Percentiles rank a stretch among this genome's conserved stretches.
phyloP scores from a whole-genome alignment of 2,113 vertebrate species.

The Leucopternis melanops region DNA sequence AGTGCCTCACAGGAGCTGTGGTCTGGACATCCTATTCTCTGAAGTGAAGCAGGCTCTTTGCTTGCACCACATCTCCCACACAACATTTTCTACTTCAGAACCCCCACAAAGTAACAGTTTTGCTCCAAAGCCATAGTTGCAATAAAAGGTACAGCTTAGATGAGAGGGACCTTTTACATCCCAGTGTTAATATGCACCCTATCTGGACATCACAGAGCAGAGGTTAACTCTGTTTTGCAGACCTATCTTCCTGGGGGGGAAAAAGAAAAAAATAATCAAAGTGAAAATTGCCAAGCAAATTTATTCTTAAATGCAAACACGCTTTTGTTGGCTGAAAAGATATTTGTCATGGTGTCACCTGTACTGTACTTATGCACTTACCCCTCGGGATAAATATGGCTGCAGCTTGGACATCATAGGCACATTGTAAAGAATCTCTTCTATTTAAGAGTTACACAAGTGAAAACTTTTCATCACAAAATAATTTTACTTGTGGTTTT shows the following conservation, averaged over 20 bases:
- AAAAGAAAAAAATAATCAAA: not conserved
- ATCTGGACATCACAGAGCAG: not conserved
- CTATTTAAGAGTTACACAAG: not conserved
- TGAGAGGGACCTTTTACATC: too few species aligned
- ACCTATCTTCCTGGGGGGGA: accelerated
- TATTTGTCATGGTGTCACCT: not conserved
- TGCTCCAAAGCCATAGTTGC: not conserved
- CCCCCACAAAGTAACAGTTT: not conserved
- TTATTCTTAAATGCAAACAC: not conserved
- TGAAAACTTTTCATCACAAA: not conserved
- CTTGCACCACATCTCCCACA: not conserved
- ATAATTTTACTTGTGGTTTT: not conserved
- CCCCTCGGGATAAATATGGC: not conserved
- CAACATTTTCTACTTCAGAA: not conserved
- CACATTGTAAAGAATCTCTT: not conserved
- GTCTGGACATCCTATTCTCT: not conserved
- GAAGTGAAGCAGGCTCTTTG: not conserved
- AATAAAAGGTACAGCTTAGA: not conserved
- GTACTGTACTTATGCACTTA: not conserved
- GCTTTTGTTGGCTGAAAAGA: not conserved
- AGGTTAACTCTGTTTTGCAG: not conserved
- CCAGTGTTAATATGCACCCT: not conserved
- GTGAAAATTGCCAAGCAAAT: not conserved
- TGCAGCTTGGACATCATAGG: not conserved
- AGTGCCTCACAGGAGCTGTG: not conserved